Percentiles rank a stretch among this genome's conserved stretches.
These are phyloP conservation scores for Parotia lawesii DNA, from an alignment of 2,113 vertebrate genomes.

Conservation along the genomic window DNA sequence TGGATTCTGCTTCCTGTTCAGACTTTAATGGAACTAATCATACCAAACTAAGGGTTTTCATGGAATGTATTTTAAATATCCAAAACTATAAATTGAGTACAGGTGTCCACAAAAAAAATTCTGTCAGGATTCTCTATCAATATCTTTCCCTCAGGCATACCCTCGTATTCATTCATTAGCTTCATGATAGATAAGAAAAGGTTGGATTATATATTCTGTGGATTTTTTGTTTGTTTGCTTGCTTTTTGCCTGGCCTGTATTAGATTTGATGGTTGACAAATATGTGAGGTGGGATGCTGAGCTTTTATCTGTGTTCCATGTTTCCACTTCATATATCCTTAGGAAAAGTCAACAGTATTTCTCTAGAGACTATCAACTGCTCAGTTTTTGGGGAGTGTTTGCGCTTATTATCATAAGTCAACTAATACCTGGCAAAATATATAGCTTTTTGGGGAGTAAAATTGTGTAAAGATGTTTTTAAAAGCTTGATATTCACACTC, in stretches of 20 bases:
- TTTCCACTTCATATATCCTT: not conserved
- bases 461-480: not conserved
- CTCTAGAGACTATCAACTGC: not conserved
- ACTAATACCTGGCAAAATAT: not conserved
- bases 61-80: not conserved
- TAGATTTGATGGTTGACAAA: not conserved
- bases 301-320: not conserved
- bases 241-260: not conserved
- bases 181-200: not conserved
- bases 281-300: not conserved
- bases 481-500: not conserved
- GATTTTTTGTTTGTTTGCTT: not conserved
- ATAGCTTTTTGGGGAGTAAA: not conserved
- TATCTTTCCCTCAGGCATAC: not conserved
- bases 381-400: not conserved
- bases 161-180: not conserved
- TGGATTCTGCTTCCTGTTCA: not conserved
- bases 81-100: not conserved
- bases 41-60: not conserved
- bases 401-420: not conserved
- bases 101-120: not conserved
- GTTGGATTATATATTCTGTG: not conserved
- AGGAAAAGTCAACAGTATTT: not conserved
- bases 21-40: not conserved
- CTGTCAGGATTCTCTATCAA: not conserved